Evolutionary conservation across 1,140 invertebrate species (phyloP), one percentile per base, ranked within the genome.

Genomic region (Musca vetustissima): DNA sequence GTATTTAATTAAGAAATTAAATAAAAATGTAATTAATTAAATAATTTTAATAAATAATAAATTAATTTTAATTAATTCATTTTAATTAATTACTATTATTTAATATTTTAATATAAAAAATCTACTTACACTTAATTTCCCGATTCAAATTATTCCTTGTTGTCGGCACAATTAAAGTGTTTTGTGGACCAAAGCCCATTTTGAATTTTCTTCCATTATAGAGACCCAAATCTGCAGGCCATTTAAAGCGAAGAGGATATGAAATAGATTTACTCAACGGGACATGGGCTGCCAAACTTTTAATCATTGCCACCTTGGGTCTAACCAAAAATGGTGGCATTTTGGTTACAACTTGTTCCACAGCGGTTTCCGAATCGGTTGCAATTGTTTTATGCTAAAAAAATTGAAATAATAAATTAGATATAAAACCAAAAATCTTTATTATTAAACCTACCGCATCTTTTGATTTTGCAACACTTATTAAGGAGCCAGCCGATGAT

Each of bases 141-240:
- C 43, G 50, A n/a, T 66, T 36, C 8, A 69, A 32, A 69, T 80
- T 77, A 50, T 79, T 76, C 3, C 69, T 72, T 0, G 79, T 76
- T 8, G 71, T 74, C 6, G 78, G 78, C 52, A 81, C 66, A 55
- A 87, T 85, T 8, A 94, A 74, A 0, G 86, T 87, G 70, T 89
- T 87, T n/a, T 85, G 85, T 1, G 88, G 88, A 0, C 89, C 89
- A 90, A 93, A 96, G 0, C 91, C 91, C 0, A 91, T 86, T 73
- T 91, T 88, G 69, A 90, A 91, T 66, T 88, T 88, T 3, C 91
- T 85, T 1, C 90, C 89, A 84, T 88, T 90, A 81, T 85, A 84
- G 14, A 89, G 79, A 0, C 85, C 88, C 69, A 89, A 76, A 80
- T 95, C 93, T 4, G 88, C 86, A 6, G 90, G 79, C 70, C 87